Conservation (phyloP, 2,113 vertebrate species). For the Oxyruncus cristatus region DNA sequence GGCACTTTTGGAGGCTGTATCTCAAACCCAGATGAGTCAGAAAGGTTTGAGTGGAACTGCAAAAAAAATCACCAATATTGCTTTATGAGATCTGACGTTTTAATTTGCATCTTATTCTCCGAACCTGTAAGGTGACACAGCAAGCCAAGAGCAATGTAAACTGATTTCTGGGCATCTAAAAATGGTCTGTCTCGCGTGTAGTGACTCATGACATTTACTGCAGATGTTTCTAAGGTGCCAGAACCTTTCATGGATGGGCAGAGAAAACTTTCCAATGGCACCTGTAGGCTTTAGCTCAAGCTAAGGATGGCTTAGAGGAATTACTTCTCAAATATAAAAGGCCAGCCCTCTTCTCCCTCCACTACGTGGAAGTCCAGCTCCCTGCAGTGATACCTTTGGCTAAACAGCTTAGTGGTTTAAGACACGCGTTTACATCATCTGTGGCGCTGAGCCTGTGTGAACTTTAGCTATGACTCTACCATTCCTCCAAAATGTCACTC, state of each 20-base stretch:
- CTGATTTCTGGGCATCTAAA: background rate
- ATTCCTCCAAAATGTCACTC: conserved; percentile 70
- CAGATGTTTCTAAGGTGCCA: background rate
- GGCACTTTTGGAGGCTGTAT: background rate
- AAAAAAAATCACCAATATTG: background rate
- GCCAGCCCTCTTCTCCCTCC: background rate
- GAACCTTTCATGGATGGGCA: background rate
- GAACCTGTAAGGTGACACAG: background rate
- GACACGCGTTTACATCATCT: background rate
- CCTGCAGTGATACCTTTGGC: background rate
- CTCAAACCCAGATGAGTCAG: background rate
- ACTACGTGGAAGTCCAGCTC: background rate
- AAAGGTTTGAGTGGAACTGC: background rate
- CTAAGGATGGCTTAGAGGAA: background rate
- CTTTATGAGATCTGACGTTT: background rate
- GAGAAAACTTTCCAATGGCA: conserved; percentile 25
- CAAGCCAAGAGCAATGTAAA: background rate
- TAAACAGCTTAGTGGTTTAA: background rate
- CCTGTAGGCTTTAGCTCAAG: background rate
- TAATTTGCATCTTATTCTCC: background rate
- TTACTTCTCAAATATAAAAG: background rate
- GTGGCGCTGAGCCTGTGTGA: background rate
- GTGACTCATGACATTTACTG: background rate
- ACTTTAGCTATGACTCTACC: conserved; percentile 38
- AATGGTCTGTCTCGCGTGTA: background rate